These are phyloP conservation scores for Trichogramma evanescens DNA, from an alignment of 2,888 invertebrate species.

Conservation along the genomic window DNA sequence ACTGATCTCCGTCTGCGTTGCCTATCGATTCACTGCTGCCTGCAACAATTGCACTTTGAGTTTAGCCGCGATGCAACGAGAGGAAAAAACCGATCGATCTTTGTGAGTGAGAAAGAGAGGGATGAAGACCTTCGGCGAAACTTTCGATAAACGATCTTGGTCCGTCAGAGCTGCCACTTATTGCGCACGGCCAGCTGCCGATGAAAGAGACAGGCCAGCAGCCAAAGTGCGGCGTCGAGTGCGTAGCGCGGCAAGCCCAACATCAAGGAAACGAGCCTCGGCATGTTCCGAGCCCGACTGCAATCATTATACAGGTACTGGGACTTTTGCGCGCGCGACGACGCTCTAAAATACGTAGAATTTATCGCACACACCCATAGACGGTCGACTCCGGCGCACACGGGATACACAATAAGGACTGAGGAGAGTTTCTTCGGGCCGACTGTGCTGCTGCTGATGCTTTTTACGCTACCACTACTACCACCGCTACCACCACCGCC, in stretches of 20 bases:
- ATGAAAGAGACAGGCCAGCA: constrained; percentile 3
- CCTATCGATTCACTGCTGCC: no score
- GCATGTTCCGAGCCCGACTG: constrained; percentile 15
- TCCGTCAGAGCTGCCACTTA: constrained; percentile 1
- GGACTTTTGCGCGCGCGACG: not conserved
- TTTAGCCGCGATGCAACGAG: not conserved
- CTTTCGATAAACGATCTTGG: constrained; percentile 1
- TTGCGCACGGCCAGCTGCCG: not conserved
- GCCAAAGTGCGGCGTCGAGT: not conserved
- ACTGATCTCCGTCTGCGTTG: no score
- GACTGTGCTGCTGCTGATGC: no score
- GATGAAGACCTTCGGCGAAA: not conserved
- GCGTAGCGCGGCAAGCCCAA: not conserved
- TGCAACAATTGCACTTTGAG: not conserved
- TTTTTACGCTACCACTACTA: no score
- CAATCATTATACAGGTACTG: no score
- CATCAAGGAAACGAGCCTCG: constrained; percentile 7
- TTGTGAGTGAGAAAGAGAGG: not conserved
- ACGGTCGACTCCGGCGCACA: no score
- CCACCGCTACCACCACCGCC: no score
- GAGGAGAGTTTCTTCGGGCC: no score
- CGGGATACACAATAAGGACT: no score
- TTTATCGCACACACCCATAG: no score
- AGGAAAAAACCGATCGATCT: no score
- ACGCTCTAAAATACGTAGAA: no score